phyloP scores from a whole-genome alignment of 2,113 vertebrate genomes.

The Columba livia region DNA sequence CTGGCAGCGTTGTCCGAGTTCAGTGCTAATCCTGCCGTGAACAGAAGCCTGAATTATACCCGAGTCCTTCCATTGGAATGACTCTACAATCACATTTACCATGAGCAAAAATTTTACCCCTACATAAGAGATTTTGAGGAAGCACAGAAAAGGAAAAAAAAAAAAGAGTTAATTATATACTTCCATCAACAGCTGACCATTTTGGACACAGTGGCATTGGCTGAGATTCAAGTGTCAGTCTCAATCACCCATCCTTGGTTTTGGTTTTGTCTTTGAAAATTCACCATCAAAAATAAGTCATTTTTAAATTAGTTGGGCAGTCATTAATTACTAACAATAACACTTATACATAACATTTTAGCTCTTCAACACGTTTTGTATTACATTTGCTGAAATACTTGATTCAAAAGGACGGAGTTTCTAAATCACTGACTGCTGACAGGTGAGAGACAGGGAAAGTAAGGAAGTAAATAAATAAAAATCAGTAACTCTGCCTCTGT shows the following conservation, averaged over 20 bases:
- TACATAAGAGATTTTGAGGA: neutral
- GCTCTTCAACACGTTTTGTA: neutral
- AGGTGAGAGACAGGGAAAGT: neutral
- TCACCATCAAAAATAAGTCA: neutral
- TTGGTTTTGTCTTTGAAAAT: neutral
- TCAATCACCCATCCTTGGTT: neutral
- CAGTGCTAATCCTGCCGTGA: neutral
- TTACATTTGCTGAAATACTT: neutral
- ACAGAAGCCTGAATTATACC: neutral
- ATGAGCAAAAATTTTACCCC: neutral
- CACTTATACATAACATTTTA: accelerated
- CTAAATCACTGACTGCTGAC: neutral
- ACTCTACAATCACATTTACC: neutral
- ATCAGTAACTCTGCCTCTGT: neutral
- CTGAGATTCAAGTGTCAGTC: neutral
- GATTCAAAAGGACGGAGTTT: neutral
- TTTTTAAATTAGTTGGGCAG: neutral
- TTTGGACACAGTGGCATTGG: neutral
- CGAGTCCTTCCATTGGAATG: neutral
- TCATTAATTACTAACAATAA: neutral
- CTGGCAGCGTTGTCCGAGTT: accelerated
- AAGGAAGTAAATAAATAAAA: neutral
- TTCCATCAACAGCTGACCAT: neutral
- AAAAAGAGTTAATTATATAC: neutral
- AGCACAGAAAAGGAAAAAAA: neutral